These are phyloP conservation scores for Conus canariensis DNA, from an alignment of 2,888 invertebrate species.

Conservation along the genomic window DNA sequence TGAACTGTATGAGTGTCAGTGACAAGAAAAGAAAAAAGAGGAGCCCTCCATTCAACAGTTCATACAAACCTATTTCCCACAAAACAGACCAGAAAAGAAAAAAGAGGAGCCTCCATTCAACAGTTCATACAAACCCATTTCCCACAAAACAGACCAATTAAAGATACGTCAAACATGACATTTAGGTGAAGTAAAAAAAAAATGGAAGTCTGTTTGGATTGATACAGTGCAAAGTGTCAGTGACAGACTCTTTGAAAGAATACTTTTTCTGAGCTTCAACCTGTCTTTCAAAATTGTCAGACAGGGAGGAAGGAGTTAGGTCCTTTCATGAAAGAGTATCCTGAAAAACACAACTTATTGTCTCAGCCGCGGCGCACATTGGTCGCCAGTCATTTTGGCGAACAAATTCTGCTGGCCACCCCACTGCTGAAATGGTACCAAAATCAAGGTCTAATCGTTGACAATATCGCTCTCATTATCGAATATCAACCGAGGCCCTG, in stretches of 20 bases:
- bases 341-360: neutral
- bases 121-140: too few species aligned
- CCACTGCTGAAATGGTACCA: neutral
- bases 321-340: neutral
- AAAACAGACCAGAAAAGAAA: too few species aligned
- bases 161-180: too few species aligned
- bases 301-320: neutral
- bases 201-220: neutral
- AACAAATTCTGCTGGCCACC: neutral
- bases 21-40: too few species aligned
- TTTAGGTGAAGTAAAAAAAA: too few species aligned
- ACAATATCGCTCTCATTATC: neutral
- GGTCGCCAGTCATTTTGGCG: neutral
- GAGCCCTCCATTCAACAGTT: too few species aligned
- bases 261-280: neutral
- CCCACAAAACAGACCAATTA: too few species aligned
- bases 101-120: too few species aligned
- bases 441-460: neutral
- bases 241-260: neutral
- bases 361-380: neutral
- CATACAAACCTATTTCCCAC: too few species aligned
- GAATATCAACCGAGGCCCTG: neutral
- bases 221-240: neutral
- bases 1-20: too few species aligned
- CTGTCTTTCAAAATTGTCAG: neutral